These are phyloP conservation scores for Allobates femoralis DNA, from an alignment of 2,797 vertebrate genomes.

Conservation along the genomic window DNA sequence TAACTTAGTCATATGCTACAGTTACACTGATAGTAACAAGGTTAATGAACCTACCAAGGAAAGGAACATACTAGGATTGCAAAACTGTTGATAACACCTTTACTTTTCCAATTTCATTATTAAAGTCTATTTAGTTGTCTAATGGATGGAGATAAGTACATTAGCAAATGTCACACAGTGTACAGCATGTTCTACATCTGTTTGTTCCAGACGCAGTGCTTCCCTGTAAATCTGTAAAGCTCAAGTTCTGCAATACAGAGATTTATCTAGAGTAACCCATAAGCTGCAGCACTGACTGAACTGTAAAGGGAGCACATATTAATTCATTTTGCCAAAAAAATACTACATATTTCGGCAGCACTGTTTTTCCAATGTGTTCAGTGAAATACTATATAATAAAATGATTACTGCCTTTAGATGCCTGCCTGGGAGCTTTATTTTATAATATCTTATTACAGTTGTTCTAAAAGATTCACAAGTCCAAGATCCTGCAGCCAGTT, in stretches of 20 bases:
- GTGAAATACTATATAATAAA: background rate
- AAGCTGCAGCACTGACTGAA: background rate
- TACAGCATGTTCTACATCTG: conserved; percentile 21
- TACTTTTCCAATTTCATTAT: conserved; percentile 9
- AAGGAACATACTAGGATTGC: background rate
- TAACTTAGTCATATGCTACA: too few relatives aligned
- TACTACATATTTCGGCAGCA: background rate
- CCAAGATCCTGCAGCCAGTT: too few relatives aligned
- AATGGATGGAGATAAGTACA: conserved; percentile 28
- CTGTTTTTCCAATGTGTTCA: background rate
- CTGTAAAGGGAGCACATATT: background rate
- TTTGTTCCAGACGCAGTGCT: conserved; percentile 3
- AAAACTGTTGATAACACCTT: conserved; percentile 6
- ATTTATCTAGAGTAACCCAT: conserved; percentile 18
- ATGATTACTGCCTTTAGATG: background rate
- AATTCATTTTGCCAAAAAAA: background rate
- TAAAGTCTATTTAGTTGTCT: conserved; percentile 16
- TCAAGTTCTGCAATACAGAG: background rate
- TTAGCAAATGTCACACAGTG: conserved; percentile 30
- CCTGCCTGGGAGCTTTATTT: background rate
- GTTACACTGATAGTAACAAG: background rate
- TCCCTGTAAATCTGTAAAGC: conserved; percentile 7
- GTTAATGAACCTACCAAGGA: background rate
- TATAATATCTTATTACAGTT: background rate
- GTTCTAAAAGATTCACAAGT: too few relatives aligned